These are phyloP conservation scores for Coelopa pilipes DNA, from an alignment of 2,888 invertebrate genomes.

Conservation along the genomic window DNA sequence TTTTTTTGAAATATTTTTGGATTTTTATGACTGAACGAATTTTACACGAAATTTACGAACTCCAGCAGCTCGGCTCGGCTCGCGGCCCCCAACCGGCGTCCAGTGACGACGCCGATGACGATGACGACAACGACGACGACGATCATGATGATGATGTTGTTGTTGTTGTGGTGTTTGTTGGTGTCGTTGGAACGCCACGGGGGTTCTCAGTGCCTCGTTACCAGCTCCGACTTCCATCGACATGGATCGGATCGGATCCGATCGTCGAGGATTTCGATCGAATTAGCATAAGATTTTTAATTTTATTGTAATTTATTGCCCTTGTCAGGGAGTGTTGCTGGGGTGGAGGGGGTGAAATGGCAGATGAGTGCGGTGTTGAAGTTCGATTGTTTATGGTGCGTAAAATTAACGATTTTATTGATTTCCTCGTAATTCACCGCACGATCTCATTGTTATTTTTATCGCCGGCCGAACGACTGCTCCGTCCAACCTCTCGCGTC, in stretches of 20 bases:
- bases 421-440: slow-evolving; percentile 20
- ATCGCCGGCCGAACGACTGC: too few species aligned
- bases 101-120: not conserved
- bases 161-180: too few species aligned
- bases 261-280: slow-evolving; percentile 13
- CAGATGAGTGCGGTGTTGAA: slow-evolving; percentile 52
- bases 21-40: not conserved
- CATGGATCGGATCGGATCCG: not conserved
- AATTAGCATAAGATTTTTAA: slow-evolving; percentile 57
- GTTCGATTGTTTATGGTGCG: slow-evolving; percentile 58
- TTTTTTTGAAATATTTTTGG: not conserved
- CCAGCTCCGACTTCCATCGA: not conserved
- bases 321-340: not conserved
- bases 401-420: slow-evolving; percentile 51
- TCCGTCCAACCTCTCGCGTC: too few species aligned
- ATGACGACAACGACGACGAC: not conserved
- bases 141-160: not conserved
- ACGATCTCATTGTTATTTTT: slow-evolving; percentile 7
- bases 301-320: slow-evolving; percentile 63
- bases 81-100: too few species aligned
- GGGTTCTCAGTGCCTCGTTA: slow-evolving; percentile 41
- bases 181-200: slow-evolving; percentile 28
- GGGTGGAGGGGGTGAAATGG: too few species aligned
- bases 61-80: too few species aligned
- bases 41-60: slow-evolving; percentile 16